Evolutionary conservation across 2,888 invertebrate genomes (phyloP).

Genomic region (Lasioglossum morio): DNA sequence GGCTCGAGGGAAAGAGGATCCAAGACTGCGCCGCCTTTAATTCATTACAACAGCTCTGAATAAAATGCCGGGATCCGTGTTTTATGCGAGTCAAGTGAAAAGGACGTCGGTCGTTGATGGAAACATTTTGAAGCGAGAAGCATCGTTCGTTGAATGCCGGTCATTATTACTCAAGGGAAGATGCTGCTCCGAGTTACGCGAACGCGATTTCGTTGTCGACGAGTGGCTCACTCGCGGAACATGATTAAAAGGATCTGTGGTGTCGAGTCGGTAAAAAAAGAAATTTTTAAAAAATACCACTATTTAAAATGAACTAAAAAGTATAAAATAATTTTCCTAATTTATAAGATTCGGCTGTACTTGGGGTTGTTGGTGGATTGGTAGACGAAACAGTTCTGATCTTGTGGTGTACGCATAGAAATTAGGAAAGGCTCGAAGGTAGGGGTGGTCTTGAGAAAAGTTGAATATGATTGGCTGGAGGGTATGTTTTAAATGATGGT

Average conservation of each 20-base stretch:
- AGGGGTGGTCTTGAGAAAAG: too few species aligned
- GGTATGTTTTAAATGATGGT: too few species aligned
- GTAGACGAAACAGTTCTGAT: too few species aligned
- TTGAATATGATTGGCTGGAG: too few species aligned
- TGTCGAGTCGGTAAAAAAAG: too few species aligned
- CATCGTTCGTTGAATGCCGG: constrained; percentile 26
- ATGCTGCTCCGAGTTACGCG: neutral
- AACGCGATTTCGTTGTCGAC: constrained; percentile 12
- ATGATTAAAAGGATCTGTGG: neutral
- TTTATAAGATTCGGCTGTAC: too few species aligned
- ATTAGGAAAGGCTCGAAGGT: too few species aligned
- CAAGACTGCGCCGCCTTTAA: constrained; percentile 13
- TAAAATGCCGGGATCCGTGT: constrained; percentile 14
- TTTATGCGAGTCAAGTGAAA: constrained; percentile 21
- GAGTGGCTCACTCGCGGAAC: neutral
- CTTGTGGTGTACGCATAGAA: too few species aligned
- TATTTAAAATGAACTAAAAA: too few species aligned
- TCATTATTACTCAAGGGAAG: neutral
- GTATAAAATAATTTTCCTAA: too few species aligned
- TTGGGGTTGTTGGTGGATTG: too few species aligned
- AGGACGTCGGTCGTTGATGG: constrained; percentile 14
- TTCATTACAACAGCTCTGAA: constrained; percentile 24
- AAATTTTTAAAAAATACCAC: too few species aligned
- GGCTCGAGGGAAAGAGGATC: neutral
- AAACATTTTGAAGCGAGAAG: constrained; percentile 20